phyloP scores from a whole-genome alignment of 2,888 invertebrate species.

The Hirudinaria manillensis region DNA sequence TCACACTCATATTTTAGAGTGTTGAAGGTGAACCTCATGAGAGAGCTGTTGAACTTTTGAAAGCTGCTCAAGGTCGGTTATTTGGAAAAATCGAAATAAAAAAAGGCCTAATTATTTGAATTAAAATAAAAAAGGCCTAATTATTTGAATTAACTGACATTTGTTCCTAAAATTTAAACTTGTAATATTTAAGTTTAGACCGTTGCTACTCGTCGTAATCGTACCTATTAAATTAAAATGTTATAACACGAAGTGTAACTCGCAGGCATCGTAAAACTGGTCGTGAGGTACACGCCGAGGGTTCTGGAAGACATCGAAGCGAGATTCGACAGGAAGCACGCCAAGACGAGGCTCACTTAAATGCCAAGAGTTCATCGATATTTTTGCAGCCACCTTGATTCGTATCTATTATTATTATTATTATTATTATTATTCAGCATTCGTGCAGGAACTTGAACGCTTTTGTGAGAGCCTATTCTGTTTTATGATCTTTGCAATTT shows the following conservation, averaged over 20 bases:
- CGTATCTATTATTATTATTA: too few relatives aligned
- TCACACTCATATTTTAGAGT: slow-evolving; percentile 60
- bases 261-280: slow-evolving; percentile 78
- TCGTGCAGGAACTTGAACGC: too few relatives aligned
- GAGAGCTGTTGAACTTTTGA: slow-evolving; percentile 92
- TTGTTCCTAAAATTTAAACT: not conserved
- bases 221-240: too few relatives aligned
- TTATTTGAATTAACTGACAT: not conserved
- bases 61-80: slow-evolving; percentile 74
- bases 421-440: too few relatives aligned
- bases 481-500: too few relatives aligned
- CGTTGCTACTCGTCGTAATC: too few relatives aligned
- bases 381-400: not conserved
- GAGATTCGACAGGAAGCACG: slow-evolving; percentile 85
- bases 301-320: slow-evolving; percentile 99
- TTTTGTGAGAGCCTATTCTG: too few relatives aligned
- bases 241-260: not conserved
- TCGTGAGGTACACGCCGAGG: slow-evolving; percentile 94
- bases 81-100: not conserved
- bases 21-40: slow-evolving; percentile 99
- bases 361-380: not conserved
- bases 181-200: too few relatives aligned
- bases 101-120: not conserved
- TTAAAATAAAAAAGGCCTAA: not conserved
- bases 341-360: slow-evolving; percentile 16